Percentiles rank a stretch among this genome's conserved stretches.
Evolutionary conservation across 2,888 invertebrate genomes (phyloP).

Genomic region (Artemia sinica): DNA sequence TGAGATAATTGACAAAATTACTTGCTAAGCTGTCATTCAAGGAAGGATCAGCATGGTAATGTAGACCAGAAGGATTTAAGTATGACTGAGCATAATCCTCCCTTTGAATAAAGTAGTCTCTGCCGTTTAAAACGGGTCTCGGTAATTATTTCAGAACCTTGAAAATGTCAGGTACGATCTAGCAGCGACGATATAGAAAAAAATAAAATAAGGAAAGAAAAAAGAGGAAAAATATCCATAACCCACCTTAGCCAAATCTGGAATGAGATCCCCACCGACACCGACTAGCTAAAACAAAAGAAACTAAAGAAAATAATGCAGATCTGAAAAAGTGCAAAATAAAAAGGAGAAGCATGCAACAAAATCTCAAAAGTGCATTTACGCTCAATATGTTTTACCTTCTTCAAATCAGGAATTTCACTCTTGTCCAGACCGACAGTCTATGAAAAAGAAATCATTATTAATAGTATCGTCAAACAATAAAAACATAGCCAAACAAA

Average conservation of each 20-base stretch:
- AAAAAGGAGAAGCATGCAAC: slow-evolving; percentile 16
- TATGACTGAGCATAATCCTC: too few species aligned
- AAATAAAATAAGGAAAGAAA: background rate
- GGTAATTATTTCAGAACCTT: too few species aligned
- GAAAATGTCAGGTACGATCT: slow-evolving; percentile 22
- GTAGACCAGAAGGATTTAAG: too few species aligned
- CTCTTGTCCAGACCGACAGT: slow-evolving; percentile 41
- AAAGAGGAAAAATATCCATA: slow-evolving; percentile 25
- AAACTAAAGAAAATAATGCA: slow-evolving; percentile 22
- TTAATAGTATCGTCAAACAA: too few species aligned
- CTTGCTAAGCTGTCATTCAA: too few species aligned
- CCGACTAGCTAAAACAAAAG: slow-evolving; percentile 54
- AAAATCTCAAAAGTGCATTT: background rate
- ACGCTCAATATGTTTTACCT: slow-evolving; percentile 30
- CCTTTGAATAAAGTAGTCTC: too few species aligned
- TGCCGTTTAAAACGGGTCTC: too few species aligned
- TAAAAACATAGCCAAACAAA: too few species aligned
- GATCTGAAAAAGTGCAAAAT: slow-evolving; percentile 14
- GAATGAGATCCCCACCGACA: slow-evolving; percentile 95
- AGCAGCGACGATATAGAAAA: background rate
- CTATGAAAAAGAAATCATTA: slow-evolving; percentile 27
- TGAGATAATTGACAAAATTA: too few species aligned
- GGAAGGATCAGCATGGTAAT: too few species aligned
- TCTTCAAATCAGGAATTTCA: slow-evolving; percentile 42
- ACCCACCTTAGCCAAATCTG: slow-evolving; percentile 72